Percentiles rank a stretch among this genome's conserved stretches.
Evolutionary conservation across 2,113 vertebrate species (phyloP).

Genomic region (Callipepla californica): DNA sequence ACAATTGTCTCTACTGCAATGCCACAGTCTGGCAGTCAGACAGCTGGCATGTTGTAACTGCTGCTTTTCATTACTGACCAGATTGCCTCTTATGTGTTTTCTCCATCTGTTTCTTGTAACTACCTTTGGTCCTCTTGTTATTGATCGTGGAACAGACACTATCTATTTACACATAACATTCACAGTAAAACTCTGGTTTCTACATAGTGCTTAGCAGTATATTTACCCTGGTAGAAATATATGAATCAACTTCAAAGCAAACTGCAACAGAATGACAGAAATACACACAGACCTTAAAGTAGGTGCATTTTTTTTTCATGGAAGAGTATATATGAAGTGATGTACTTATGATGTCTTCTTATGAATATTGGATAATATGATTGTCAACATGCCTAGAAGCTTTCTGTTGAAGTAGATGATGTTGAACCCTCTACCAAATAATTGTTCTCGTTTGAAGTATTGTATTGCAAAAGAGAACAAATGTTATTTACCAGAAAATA

Average conservation of each 20-base stretch:
- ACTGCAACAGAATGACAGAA: neutral
- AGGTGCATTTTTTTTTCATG: neutral
- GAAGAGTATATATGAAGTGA: neutral
- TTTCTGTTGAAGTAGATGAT: neutral
- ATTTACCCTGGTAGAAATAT: neutral
- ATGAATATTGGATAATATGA: neutral
- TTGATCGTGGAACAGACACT: neutral
- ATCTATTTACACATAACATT: neutral
- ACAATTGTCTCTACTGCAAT: neutral
- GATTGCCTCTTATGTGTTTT: neutral
- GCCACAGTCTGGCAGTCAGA: neutral
- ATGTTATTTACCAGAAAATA: neutral
- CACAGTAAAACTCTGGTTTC: neutral
- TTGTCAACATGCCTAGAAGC: neutral
- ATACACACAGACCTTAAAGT: neutral
- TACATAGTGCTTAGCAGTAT: neutral
- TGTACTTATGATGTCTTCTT: neutral
- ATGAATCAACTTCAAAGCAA: neutral
- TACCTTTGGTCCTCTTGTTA: neutral
- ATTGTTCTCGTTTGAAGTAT: neutral
- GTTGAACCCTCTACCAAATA: neutral
- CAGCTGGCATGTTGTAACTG: neutral
- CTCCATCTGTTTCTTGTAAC: neutral
- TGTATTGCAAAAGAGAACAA: neutral
- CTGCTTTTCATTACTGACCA: neutral